Percentiles rank a stretch among this genome's conserved stretches.
phyloP scores from a whole-genome alignment of 2,113 vertebrate species.

The Anarhynchus alexandrinus region DNA sequence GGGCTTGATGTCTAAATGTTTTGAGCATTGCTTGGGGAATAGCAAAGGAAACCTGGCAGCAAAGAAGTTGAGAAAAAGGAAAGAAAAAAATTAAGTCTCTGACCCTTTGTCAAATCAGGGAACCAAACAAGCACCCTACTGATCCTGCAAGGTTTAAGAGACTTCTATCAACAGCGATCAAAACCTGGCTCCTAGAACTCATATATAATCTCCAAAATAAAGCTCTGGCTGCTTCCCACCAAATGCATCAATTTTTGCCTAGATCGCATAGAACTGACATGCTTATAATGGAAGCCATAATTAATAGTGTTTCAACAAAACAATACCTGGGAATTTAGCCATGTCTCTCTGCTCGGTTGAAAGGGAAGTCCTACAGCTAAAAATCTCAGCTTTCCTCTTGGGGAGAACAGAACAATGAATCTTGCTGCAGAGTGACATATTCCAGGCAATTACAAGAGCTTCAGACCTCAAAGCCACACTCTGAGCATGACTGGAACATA shows the following conservation, averaged over 20 bases:
- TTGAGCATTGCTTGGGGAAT: background rate
- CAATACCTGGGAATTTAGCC: conserved; percentile 1
- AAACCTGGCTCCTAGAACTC: background rate
- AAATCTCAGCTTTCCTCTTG: background rate
- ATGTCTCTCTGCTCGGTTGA: background rate
- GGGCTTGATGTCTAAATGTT: background rate
- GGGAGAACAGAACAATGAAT: conserved; percentile 22
- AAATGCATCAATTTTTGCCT: background rate
- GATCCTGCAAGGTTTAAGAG: background rate
- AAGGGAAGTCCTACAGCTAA: conserved; percentile 19
- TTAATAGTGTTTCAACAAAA: conserved; percentile 17
- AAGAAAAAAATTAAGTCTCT: background rate
- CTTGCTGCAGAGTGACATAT: background rate
- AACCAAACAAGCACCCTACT: background rate
- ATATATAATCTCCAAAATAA: background rate
- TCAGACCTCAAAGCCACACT: conserved; percentile 27
- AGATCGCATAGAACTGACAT: background rate
- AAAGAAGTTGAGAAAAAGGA: background rate
- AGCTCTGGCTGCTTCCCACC: background rate
- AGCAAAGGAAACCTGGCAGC: conserved; percentile 5
- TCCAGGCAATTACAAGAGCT: conserved; percentile 48
- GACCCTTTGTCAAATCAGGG: background rate
- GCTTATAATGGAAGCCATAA: conserved; percentile 7
- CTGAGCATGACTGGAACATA: conserved; percentile 31
- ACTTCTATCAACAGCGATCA: background rate